Conservation (phyloP, 1,140 invertebrate genomes). For the Rhagoletis pomonella region DNA sequence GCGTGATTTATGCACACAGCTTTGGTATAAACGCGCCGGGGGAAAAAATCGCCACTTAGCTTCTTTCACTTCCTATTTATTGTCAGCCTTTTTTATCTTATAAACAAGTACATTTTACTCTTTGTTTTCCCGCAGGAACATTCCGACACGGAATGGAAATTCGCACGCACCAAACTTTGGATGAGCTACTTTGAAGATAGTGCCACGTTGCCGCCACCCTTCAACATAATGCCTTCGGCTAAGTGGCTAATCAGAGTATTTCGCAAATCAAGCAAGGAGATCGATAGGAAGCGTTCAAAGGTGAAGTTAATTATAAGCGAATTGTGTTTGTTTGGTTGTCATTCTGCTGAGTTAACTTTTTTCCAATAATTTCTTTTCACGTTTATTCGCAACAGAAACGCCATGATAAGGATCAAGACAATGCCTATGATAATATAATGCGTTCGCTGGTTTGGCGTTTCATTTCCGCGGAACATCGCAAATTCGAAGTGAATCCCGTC, state of each 20-base stretch:
- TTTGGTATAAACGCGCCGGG: background rate
- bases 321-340: slow-evolving; percentile 40
- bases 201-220: slow-evolving; percentile 88
- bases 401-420: slow-evolving; percentile 78
- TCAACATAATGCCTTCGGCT: slow-evolving; percentile 87
- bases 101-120: background rate
- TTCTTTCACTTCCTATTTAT: background rate
- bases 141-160: slow-evolving; percentile 93
- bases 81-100: background rate
- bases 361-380: background rate
- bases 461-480: slow-evolving; percentile 85
- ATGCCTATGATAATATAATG: slow-evolving; percentile 86
- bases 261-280: slow-evolving; percentile 71
- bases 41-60: background rate
- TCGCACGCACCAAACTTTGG: slow-evolving; percentile 91
- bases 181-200: slow-evolving; percentile 94
- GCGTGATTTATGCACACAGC: slow-evolving; percentile 6
- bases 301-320: slow-evolving; percentile 61
- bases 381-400: slow-evolving; percentile 62
- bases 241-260: slow-evolving; percentile 78
- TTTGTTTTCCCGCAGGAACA: slow-evolving; percentile 79
- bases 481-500: slow-evolving; percentile 84
- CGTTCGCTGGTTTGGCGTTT: slow-evolving; percentile 89
- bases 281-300: slow-evolving; percentile 71
- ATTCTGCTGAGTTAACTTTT: background rate